Percentiles rank a stretch among this genome's conserved stretches.
phyloP scores from a whole-genome alignment of 2,888 invertebrate genomes.

The Xiphydria camelus region DNA sequence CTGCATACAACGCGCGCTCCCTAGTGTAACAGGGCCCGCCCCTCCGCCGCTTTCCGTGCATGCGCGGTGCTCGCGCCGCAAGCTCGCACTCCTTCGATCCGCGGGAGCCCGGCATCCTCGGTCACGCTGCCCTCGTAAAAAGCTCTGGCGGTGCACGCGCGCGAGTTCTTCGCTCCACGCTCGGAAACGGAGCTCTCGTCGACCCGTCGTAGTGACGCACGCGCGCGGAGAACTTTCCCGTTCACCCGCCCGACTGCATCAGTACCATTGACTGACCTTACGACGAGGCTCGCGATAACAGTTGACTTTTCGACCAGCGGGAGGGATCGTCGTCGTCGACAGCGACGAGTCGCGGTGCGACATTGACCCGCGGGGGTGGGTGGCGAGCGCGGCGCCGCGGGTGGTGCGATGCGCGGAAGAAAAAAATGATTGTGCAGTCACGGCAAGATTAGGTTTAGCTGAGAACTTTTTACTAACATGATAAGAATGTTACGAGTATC shows the following conservation, averaged over 20 bases:
- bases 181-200: conserved; percentile 24
- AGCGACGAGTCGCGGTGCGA: background rate
- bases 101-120: conserved; percentile 25
- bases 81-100: conserved; percentile 42
- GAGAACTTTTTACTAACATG: too few relatives aligned
- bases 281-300: background rate
- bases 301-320: background rate
- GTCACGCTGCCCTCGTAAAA: conserved; percentile 15
- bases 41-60: conserved; percentile 27
- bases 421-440: too few relatives aligned
- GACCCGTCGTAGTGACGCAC: conserved; percentile 12
- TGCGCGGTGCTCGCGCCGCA: conserved; percentile 31
- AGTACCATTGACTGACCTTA: conserved; percentile 7
- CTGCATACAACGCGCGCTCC: conserved; percentile 21
- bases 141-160: conserved; percentile 22
- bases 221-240: background rate
- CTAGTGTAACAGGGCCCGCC: conserved; percentile 32
- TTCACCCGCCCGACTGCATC: conserved; percentile 2
- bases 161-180: conserved; percentile 10
- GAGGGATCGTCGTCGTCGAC: background rate
- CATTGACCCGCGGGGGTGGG: background rate
- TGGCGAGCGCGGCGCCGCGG: too few relatives aligned
- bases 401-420: too few relatives aligned
- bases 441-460: too few relatives aligned
- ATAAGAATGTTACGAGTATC: too few relatives aligned